Percentiles rank a stretch among this genome's conserved stretches.
Conservation (phyloP, 2,797 vertebrate genomes). For the Phataginus tetradactyla region DNA sequence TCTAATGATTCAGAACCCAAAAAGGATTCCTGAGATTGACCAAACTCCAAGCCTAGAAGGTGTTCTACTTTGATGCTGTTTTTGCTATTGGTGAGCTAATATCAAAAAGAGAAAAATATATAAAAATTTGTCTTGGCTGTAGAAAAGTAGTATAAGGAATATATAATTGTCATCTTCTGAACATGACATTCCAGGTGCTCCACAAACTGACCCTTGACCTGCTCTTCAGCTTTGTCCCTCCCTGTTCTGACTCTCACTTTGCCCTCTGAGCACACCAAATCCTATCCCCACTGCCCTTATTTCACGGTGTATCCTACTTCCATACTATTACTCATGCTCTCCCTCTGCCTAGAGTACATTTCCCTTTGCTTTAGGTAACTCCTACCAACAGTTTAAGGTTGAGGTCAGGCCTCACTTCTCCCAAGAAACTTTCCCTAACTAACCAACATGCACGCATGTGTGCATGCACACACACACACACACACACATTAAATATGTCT, state of each 20-base stretch:
- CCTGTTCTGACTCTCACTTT: background rate
- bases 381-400: background rate
- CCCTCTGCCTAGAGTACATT: background rate
- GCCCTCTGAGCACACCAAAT: background rate
- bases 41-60: conserved; percentile 14
- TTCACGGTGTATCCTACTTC: background rate
- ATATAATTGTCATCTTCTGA: background rate
- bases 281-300: background rate
- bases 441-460: background rate
- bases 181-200: background rate
- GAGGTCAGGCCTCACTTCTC: conserved; percentile 8
- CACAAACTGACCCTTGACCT: background rate
- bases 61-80: background rate
- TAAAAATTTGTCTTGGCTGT: background rate
- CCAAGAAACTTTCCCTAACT: conserved; percentile 17
- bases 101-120: background rate
- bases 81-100: conserved; percentile 7
- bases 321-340: background rate
- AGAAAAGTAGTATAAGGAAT: background rate
- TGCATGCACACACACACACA: background rate
- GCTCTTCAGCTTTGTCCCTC: background rate
- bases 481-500: background rate
- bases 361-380: conserved; percentile 54
- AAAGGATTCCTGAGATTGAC: background rate
- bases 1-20: conserved; percentile 34